Evolutionary conservation across 2,113 vertebrate species (phyloP).

Genomic region (Apodemus speciosus): DNA sequence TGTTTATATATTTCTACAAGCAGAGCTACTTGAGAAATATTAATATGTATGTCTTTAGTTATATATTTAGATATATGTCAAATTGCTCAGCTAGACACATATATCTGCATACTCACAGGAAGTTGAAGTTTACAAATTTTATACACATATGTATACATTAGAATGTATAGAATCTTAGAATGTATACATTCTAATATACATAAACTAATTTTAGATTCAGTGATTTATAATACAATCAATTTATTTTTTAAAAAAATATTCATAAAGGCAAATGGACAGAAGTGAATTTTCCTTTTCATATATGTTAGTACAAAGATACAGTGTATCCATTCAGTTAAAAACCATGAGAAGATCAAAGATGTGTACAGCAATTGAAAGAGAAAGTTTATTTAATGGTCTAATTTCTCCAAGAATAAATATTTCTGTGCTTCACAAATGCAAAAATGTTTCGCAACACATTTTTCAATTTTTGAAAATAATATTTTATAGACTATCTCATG

Average conservation of each 20-base stretch:
- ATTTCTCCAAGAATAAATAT: neutral
- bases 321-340: neutral
- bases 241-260: neutral
- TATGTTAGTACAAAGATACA: neutral
- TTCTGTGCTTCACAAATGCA: neutral
- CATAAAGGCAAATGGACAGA: neutral
- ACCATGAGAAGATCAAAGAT: neutral
- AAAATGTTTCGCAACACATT: neutral
- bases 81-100: neutral
- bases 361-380: neutral
- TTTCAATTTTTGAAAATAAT: neutral
- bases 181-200: neutral
- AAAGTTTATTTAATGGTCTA: neutral
- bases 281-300: slow-evolving; percentile 5
- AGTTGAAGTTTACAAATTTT: slow-evolving; percentile 17
- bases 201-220: neutral
- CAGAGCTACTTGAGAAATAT: neutral
- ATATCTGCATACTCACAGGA: neutral
- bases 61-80: neutral
- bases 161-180: too few species aligned
- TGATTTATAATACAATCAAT: neutral
- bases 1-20: neutral
- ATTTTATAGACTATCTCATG: neutral
- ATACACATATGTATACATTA: neutral
- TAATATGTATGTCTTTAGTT: neutral